Conservation (phyloP, 2,113 vertebrate species). For the Oryzias celebensis region DNA sequence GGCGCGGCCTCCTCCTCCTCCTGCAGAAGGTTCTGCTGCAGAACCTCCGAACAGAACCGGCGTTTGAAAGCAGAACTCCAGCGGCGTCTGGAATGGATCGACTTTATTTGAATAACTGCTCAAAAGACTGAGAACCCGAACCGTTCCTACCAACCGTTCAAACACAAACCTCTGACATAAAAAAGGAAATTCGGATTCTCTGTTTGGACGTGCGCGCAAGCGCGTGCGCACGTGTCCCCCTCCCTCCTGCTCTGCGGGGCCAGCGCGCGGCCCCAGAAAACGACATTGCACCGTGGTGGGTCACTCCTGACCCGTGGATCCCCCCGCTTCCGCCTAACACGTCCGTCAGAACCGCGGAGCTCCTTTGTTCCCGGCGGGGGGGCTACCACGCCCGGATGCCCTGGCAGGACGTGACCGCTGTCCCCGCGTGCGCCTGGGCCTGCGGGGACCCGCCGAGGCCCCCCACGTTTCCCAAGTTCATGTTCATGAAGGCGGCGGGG, state of each 20-base stretch:
- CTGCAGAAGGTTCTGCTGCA: constrained; percentile 11
- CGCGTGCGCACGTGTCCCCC: constrained; percentile 4
- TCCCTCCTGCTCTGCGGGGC: background rate
- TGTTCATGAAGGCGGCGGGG: constrained; percentile 83
- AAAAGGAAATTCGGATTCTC: background rate
- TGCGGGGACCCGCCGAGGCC: constrained; percentile 74
- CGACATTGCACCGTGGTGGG: background rate
- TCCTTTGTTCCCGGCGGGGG: background rate
- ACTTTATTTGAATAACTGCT: constrained; percentile 70
- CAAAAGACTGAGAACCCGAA: constrained; percentile 53
- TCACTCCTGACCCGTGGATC: background rate
- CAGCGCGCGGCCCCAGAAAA: constrained; percentile 7
- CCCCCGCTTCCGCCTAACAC: no score
- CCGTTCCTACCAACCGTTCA: constrained; percentile 29
- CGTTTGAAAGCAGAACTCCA: constrained; percentile 8
- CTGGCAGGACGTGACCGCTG: constrained; percentile 83
- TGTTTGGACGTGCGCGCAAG: background rate
- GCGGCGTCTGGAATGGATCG: constrained; percentile 27
- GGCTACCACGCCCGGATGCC: constrained; percentile 92
- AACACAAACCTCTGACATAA: background rate
- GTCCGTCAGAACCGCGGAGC: no score
- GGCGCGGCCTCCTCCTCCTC: constrained; percentile 36
- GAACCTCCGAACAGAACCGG: no score
- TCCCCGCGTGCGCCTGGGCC: constrained; percentile 77
- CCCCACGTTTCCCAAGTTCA: constrained; percentile 79